These are phyloP conservation scores for Catalaphyllia jardinei DNA, from an alignment of 64 coral and sea anemone genomes.

Conservation along the genomic window DNA sequence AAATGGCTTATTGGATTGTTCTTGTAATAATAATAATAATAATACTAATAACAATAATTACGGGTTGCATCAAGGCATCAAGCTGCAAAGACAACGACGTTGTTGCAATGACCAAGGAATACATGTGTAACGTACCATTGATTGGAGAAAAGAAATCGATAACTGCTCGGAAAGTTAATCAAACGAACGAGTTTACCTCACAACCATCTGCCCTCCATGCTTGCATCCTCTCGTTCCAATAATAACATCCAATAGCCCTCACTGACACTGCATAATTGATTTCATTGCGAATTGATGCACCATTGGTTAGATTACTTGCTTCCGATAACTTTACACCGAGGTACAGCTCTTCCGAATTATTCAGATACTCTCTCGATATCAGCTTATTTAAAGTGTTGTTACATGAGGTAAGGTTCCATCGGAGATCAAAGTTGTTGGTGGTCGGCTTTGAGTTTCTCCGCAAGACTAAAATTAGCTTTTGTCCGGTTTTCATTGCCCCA, in stretches of 20 bases:
- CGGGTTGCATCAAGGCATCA: too few relatives aligned
- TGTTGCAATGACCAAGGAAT: too few relatives aligned
- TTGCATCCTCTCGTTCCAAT: conserved; percentile 50
- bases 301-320: neutral
- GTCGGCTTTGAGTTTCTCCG: conserved; percentile 22
- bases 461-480: neutral
- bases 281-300: neutral
- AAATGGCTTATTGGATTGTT: too few relatives aligned
- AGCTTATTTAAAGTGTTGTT: conserved; percentile 9
- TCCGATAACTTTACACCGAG: conserved; percentile 18
- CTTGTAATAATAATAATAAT: too few relatives aligned
- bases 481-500: neutral
- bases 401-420: conserved; percentile 1
- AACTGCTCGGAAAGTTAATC: too few relatives aligned
- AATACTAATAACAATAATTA: too few relatives aligned
- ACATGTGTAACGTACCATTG: too few relatives aligned
- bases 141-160: too few relatives aligned
- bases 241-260: conserved; percentile 48
- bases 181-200: conserved; percentile 7
- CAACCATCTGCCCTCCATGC: conserved; percentile 59
- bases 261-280: conserved; percentile 33
- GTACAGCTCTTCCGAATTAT: conserved; percentile 1
- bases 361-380: conserved; percentile 9
- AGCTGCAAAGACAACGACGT: too few relatives aligned
- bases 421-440: conserved; percentile 8